Conservation (phyloP, 2,888 invertebrate species). For the Brachyopa scutellaris region DNA sequence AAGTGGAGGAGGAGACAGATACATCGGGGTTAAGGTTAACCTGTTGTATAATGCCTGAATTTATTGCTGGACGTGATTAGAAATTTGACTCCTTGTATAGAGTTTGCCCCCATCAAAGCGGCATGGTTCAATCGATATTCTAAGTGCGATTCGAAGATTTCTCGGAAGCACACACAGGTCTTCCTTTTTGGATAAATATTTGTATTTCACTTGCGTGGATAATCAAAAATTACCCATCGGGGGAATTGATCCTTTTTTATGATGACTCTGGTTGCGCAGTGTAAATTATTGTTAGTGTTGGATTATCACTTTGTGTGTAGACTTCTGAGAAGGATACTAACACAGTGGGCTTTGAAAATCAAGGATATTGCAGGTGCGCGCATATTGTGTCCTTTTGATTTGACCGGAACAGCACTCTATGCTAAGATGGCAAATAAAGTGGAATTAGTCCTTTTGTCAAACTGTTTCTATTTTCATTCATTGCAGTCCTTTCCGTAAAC, state of each 20-base stretch:
- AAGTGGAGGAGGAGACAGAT: too few species aligned
- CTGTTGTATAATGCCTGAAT: constrained; percentile 59
- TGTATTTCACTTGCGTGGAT: constrained; percentile 59
- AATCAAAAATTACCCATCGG: constrained; percentile 50
- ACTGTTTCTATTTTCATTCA: too few species aligned
- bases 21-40: constrained; percentile 12
- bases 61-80: constrained; percentile 70
- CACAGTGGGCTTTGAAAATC: background rate
- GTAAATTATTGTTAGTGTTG: constrained; percentile 15
- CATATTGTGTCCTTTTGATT: background rate
- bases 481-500: too few species aligned
- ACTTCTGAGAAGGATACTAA: constrained; percentile 19
- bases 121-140: constrained; percentile 58
- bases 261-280: background rate
- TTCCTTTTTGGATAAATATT: constrained; percentile 56
- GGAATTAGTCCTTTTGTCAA: constrained; percentile 11
- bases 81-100: constrained; percentile 28
- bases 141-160: constrained; percentile 33
- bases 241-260: constrained; percentile 56
- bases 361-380: constrained; percentile 10
- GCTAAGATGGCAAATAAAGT: constrained; percentile 10
- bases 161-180: constrained; percentile 36
- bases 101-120: constrained; percentile 3
- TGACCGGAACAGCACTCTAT: constrained; percentile 21
- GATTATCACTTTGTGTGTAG: background rate